Evolutionary conservation across 35 echinoderm and acorn worm species (phyloP).

Genomic region (Acanthaster planci): DNA sequence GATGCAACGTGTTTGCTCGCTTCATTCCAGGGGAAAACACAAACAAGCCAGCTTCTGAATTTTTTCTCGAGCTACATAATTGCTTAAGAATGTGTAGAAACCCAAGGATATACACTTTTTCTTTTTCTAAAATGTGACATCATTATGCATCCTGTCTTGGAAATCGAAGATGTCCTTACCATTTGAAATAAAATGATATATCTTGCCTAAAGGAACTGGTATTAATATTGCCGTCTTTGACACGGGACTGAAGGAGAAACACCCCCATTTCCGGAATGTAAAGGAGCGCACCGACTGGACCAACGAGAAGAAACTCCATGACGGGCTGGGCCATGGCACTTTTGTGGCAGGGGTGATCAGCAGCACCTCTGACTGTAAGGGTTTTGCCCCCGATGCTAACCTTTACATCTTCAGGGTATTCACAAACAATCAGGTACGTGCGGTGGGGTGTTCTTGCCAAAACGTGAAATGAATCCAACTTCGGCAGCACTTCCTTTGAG

Average conservation of each 20-base stretch:
- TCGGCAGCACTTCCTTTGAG: too few relatives aligned
- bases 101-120: too few relatives aligned
- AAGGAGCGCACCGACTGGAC: constrained; percentile 97
- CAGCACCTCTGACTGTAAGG: constrained; percentile 84
- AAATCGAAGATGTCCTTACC: neutral
- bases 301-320: constrained; percentile 96
- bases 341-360: constrained; percentile 97
- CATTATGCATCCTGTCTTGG: too few relatives aligned
- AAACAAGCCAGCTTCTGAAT: too few relatives aligned
- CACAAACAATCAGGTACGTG: constrained; percentile 87
- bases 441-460: neutral
- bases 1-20: too few relatives aligned
- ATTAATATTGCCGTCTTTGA: constrained; percentile 98
- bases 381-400: constrained; percentile 97
- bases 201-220: constrained; percentile 63
- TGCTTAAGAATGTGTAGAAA: too few relatives aligned
- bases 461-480: too few relatives aligned
- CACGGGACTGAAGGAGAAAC: constrained; percentile 92
- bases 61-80: too few relatives aligned
- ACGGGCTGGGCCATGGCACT: constrained; percentile 97
- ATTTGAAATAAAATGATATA: neutral
- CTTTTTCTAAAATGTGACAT: too few relatives aligned
- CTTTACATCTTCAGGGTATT: constrained; percentile 96
- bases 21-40: too few relatives aligned
- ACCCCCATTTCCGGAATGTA: constrained; percentile 94